These are phyloP conservation scores for Drosophila cracens DNA, from an alignment of 2,888 invertebrate species.

Conservation along the genomic window DNA sequence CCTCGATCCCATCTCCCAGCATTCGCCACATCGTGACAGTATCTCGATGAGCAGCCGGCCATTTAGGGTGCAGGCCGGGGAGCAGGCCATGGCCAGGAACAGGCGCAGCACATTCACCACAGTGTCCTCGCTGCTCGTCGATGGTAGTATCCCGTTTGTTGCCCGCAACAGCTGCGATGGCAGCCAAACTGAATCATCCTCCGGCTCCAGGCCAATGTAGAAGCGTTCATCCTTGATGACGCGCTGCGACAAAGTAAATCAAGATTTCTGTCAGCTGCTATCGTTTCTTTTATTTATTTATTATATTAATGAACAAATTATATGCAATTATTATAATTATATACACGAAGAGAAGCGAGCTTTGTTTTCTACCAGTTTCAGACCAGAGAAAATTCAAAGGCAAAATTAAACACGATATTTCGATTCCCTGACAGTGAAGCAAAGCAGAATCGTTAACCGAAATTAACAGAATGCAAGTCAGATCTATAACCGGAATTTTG, in stretches of 20 bases:
- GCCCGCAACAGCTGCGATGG: conserved; percentile 95
- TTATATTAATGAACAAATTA: not conserved
- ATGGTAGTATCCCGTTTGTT: conserved; percentile 87
- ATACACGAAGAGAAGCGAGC: not conserved
- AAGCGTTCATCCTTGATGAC: conserved; percentile 96
- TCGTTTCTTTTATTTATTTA: not conserved
- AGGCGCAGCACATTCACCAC: conserved; percentile 91
- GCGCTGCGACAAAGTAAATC: conserved; percentile 87
- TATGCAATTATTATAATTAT: not conserved
- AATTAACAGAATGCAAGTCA: not conserved
- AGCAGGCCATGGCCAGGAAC: conserved; percentile 94
- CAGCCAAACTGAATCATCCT: conserved; percentile 96
- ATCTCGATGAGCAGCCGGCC: conserved; percentile 95
- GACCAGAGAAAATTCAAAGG: not conserved
- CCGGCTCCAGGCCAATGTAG: conserved; percentile 94
- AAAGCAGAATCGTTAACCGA: not conserved
- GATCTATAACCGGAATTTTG: not conserved
- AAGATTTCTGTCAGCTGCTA: not conserved
- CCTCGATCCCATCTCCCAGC: conserved; percentile 91
- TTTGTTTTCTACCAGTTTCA: not conserved
- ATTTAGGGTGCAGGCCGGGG: conserved; percentile 95
- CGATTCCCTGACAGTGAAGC: not conserved
- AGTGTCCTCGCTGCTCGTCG: conserved; percentile 91
- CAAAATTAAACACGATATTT: not conserved
- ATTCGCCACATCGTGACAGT: conserved; percentile 93